Conservation (phyloP, 2,113 vertebrate genomes). For the Piliocolobus tephrosceles region DNA sequence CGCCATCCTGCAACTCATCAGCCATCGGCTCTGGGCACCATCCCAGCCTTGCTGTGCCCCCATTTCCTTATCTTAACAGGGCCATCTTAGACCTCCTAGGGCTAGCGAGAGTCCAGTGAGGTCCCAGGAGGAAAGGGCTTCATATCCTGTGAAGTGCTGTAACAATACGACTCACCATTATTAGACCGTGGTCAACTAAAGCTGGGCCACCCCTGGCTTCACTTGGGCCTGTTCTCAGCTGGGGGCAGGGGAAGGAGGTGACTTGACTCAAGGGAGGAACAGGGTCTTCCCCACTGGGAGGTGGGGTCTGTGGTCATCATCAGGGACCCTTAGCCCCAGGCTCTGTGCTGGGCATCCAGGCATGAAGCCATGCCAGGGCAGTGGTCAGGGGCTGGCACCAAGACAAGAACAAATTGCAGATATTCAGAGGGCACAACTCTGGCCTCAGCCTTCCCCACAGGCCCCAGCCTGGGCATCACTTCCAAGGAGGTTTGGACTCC, state of each 20-base stretch:
- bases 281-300: neutral
- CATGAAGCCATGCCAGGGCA: neutral
- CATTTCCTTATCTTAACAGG: neutral
- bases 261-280: neutral
- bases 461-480: neutral
- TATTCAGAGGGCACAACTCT: neutral
- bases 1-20: accelerated
- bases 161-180: accelerated
- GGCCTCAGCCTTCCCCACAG: neutral
- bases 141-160: neutral
- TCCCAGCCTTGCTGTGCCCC: neutral
- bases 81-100: neutral
- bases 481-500: neutral
- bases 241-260: neutral
- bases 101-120: neutral
- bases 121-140: neutral
- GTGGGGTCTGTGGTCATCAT: neutral
- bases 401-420: neutral
- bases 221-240: neutral
- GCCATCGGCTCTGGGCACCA: neutral
- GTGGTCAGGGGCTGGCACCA: neutral
- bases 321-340: neutral
- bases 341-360: neutral
- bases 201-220: neutral
- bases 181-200: neutral